These are phyloP conservation scores for Ictalurus furcatus DNA, from an alignment of 2,113 vertebrate genomes.

Conservation along the genomic window DNA sequence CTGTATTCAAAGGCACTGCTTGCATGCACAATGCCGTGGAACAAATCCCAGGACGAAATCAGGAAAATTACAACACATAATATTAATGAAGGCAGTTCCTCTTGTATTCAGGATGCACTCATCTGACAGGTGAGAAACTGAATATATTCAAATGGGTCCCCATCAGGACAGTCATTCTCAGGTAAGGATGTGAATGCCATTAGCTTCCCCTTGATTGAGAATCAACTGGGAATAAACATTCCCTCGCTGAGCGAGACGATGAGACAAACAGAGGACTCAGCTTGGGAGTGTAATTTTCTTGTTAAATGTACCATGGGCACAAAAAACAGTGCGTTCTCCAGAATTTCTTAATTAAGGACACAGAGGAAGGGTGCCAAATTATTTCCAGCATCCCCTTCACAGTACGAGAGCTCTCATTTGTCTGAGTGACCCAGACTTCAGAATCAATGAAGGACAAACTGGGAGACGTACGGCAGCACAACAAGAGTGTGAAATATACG, in stretches of 20 bases:
- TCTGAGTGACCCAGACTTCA: conserved; percentile 35
- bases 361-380: conserved; percentile 36
- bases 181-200: conserved; percentile 47
- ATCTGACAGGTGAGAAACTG: neutral
- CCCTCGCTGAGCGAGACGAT: neutral
- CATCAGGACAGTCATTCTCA: conserved; percentile 26
- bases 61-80: neutral
- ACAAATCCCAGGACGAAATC: neutral
- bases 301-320: conserved; percentile 60
- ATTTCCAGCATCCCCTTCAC: conserved; percentile 40
- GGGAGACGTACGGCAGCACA: conserved; percentile 18
- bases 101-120: neutral
- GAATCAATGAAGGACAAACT: conserved; percentile 44
- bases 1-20: neutral
- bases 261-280: conserved; percentile 21
- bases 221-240: conserved; percentile 51
- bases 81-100: neutral
- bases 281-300: conserved; percentile 56
- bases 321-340: conserved; percentile 38
- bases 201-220: conserved; percentile 47
- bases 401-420: conserved; percentile 29
- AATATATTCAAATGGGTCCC: conserved; percentile 38
- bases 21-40: neutral
- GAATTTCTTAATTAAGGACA: conserved; percentile 53
- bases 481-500: neutral